Base-by-base conservation (phyloP, 53 echinoderm and acorn worm species). In the Luidia sarsii region DNA sequence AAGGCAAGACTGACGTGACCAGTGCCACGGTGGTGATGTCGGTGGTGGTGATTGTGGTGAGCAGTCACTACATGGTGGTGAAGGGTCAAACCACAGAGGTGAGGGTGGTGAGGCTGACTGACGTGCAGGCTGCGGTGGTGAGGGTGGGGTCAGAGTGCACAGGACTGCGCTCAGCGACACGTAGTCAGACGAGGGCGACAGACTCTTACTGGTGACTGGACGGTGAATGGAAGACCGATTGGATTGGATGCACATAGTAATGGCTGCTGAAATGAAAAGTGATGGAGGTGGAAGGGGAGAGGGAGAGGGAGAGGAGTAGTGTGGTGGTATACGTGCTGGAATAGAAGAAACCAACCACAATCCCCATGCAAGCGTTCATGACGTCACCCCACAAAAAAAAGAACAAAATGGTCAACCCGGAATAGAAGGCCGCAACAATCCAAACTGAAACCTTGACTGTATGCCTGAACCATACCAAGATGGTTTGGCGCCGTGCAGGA, bases 1-100 rank as follows among this genome's bases (percentile, higher is more conserved):
- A n/a, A n/a, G n/a, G n/a, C n/a, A 49, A 72, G 3, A 77, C 77
- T 77, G 77, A 77, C 77, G 77, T 77, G 77, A 14, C 28, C 30
- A n/a, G 77, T 60, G 60, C 77, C n/a, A 15, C 20, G 15, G 33
- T 7, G 65, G 36, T 35, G n/a, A n/a, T n/a, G n/a, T n/a, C n/a
- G n/a, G 57, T 14, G 38, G 35, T 64, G 64, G 38, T 15, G 64
- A 10, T 46, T 15, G 18, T 7, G 48, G 60, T 77, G 77, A 77
- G 20, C 31, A 9, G 18, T 45, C 29, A n/a, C 60, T 28, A 41
- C 30, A 30, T 1, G 81, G 3, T 80, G 71, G 50, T 71, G 70
- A 35, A 59, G 86, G 10, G n/a, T n/a, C n/a, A n/a, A n/a, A n/a
- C n/a, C n/a, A n/a, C n/a, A n/a, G n/a, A 24, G 67, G 46, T 67